These are phyloP conservation scores for Podotricha telesiphe DNA, from an alignment of 2,888 invertebrate genomes.

Conservation along the genomic window DNA sequence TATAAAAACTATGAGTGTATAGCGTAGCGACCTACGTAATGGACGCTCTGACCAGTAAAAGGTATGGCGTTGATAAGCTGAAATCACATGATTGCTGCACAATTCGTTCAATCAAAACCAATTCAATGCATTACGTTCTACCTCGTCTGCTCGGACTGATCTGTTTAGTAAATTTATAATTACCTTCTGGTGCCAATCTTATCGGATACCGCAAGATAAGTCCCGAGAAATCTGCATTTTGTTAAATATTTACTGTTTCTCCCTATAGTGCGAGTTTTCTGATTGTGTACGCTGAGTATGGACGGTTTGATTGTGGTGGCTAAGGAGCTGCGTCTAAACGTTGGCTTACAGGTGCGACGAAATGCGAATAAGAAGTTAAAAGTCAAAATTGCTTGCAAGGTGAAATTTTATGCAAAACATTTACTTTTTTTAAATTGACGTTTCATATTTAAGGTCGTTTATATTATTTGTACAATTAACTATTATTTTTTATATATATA, in stretches of 20 bases:
- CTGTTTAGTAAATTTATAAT: slow-evolving; percentile 9
- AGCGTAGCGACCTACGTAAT: neutral
- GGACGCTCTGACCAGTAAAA: neutral
- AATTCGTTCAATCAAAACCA: slow-evolving; percentile 27
- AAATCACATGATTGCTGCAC: slow-evolving; percentile 27
- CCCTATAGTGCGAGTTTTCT: neutral
- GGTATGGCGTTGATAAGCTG: slow-evolving; percentile 19
- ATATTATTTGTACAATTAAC: too few species aligned
- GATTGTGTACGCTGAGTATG: slow-evolving; percentile 27
- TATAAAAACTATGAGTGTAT: neutral
- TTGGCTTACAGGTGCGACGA: slow-evolving; percentile 60
- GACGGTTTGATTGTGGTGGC: slow-evolving; percentile 30
- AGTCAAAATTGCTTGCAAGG: slow-evolving; percentile 50
- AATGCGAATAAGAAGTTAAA: slow-evolving; percentile 46
- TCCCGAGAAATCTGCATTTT: slow-evolving; percentile 25
- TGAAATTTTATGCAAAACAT: slow-evolving; percentile 22
- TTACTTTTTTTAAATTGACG: neutral
- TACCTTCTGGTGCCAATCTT: slow-evolving; percentile 36
- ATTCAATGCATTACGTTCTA: slow-evolving; percentile 19
- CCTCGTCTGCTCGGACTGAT: neutral
- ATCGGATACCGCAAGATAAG: slow-evolving; percentile 38
- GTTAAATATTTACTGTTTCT: slow-evolving; percentile 19
- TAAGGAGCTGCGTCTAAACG: slow-evolving; percentile 55
- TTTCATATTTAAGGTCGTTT: neutral
- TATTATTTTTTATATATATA: too few species aligned